Evolutionary conservation across 92 coral and sea anemone species (phyloP), one percentile per base, ranked within the genome.

Genomic region (Isaurus tuberculatus): DNA sequence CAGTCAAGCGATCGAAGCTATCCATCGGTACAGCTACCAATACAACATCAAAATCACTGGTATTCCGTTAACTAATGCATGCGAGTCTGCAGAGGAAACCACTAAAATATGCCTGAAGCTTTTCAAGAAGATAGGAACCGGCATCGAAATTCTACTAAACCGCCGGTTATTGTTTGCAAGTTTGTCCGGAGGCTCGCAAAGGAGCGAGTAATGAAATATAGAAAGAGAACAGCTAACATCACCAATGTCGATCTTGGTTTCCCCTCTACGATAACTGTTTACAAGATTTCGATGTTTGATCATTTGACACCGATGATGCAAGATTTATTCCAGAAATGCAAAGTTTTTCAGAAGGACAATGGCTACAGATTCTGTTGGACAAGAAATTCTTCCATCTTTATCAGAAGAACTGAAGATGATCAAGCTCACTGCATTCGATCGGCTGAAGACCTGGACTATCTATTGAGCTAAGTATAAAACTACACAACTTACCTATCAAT

Each of bases 401-500:
- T 63, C 68, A 63, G 68, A 63, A 63, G 68, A 63, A 63, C 68
- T 63, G 68, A 63, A 63, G 68, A 63, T 63, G 68, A 63, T 63
- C 68, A 63, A 63, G 68, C 68, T 63, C 68, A 63, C 68, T 63
- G 68, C 68, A 63, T 63, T 63, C 68, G 68, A 63, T 63, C 68
- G 68, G 68, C 68, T 63, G 68, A 63, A 63, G 68, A 63, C 68
- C 68, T 63, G 68, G 68, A 63, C 68, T 63, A 63, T 63, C 68
- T 63, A 63, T n/a, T 63, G 68, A 63, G 68, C 68, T 63, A 63
- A 63, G 68, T 63, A 63, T 63, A 63, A 63, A 63, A 63, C 68
- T 63, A 63, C 68, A 63, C 68, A 63, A 63, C 17, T 63, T 63
- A 60, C 66, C 28, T 60, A 60, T 60, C 66, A 60, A 60, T 60